Conservation (phyloP, 2,113 vertebrate genomes). For the Ciconia boyciana region DNA sequence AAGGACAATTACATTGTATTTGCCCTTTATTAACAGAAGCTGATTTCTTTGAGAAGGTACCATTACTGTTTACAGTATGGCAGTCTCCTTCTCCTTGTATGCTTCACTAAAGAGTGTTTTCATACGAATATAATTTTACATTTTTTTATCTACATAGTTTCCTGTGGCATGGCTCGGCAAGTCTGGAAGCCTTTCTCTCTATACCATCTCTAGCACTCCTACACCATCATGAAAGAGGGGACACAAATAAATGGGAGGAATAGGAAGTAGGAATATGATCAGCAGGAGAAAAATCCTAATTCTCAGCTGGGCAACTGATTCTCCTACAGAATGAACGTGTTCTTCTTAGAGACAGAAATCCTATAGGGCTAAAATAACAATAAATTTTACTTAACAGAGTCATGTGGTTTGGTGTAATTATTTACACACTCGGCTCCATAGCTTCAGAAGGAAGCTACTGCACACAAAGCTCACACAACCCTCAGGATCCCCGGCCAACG, state of each 20-base stretch:
- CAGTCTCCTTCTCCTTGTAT: neutral
- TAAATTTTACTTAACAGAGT: neutral
- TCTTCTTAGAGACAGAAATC: neutral
- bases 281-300: neutral
- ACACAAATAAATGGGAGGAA: neutral
- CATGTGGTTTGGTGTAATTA: neutral
- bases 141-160: neutral
- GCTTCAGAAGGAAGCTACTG: neutral
- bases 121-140: neutral
- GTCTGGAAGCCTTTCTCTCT: neutral
- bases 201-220: neutral
- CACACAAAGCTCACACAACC: neutral
- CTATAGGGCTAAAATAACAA: neutral
- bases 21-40: neutral
- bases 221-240: neutral
- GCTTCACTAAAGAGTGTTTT: neutral
- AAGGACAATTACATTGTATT: neutral
- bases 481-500: fast-evolving
- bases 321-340: neutral
- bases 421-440: neutral
- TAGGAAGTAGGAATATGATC: neutral
- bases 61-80: neutral
- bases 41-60: neutral
- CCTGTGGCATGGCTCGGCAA: neutral
- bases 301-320: neutral